phyloP scores from a whole-genome alignment of 2,797 vertebrate genomes.

The Fratercula arctica region DNA sequence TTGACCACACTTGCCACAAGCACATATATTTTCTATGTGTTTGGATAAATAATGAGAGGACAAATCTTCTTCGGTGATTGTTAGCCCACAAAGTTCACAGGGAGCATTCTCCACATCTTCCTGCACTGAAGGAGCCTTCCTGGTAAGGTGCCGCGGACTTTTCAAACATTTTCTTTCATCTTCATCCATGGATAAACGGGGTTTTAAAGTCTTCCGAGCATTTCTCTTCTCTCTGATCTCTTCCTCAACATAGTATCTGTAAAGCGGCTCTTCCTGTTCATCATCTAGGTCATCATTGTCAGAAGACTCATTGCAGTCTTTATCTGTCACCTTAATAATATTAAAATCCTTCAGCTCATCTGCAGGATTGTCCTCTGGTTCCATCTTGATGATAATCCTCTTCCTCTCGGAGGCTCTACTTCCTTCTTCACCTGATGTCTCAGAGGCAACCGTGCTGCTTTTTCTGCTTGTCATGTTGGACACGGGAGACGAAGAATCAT shows the following conservation, averaged over 20 bases:
- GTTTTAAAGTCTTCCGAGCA: conserved; percentile 75
- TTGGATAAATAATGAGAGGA: conserved; percentile 94
- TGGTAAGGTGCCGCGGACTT: conserved; percentile 67
- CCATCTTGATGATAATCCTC: conserved; percentile 88
- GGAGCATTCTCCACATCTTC: conserved; percentile 76
- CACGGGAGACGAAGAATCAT: conserved; percentile 60
- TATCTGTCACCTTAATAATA: conserved; percentile 85
- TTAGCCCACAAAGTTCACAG: conserved; percentile 91
- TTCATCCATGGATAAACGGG: conserved; percentile 72
- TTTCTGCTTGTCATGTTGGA: conserved; percentile 74
- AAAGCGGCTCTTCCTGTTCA: conserved; percentile 76
- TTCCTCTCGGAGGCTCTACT: conserved; percentile 79
- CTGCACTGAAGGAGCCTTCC: conserved; percentile 65
- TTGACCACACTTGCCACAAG: conserved; percentile 95
- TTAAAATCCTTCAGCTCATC: conserved; percentile 86
- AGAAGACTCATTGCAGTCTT: conserved; percentile 79
- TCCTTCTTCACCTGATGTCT: conserved; percentile 77
- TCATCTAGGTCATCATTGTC: conserved; percentile 79
- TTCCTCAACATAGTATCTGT: conserved; percentile 79
- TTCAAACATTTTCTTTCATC: conserved; percentile 74
- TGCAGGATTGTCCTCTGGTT: conserved; percentile 85
- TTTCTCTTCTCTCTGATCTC: conserved; percentile 76
- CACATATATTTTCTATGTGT: conserved; percentile 96
- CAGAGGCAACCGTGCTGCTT: conserved; percentile 66
- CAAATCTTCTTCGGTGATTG: conserved; percentile 88